Percentiles rank a stretch among this genome's conserved stretches.
phyloP scores from a whole-genome alignment of 2,888 invertebrate species.

The Sarcophaga rosellei region DNA sequence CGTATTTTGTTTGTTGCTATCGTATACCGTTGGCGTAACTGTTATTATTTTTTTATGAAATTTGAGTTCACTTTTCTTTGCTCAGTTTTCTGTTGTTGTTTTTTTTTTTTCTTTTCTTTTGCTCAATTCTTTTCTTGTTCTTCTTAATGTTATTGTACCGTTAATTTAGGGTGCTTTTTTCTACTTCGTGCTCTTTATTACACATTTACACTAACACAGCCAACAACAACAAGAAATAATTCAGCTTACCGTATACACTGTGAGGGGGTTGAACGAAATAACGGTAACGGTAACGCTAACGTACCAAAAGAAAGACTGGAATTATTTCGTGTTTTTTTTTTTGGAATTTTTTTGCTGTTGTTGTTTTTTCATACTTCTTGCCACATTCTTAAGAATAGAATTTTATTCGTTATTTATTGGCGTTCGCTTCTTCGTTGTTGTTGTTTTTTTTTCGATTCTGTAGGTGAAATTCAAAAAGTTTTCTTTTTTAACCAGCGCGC shows the following conservation, averaged over 20 bases:
- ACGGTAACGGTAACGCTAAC: neutral
- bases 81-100: neutral
- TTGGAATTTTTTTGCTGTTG: neutral
- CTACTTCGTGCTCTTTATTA: conserved; percentile 51
- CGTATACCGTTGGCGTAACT: neutral
- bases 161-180: conserved; percentile 46
- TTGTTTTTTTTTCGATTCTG: neutral
- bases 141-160: conserved; percentile 2
- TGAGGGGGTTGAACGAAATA: no score
- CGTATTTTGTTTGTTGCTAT: neutral
- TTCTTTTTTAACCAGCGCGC: conserved; percentile 52
- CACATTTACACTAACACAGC: neutral
- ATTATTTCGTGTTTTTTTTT: no score
- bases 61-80: neutral
- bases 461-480: conserved; percentile 13
- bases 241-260: no score
- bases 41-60: neutral
- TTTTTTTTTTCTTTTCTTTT: neutral
- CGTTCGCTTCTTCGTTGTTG: neutral
- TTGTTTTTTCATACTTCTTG: conserved; percentile 3
- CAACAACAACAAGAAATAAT: no score
- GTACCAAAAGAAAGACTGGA: neutral
- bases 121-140: neutral
- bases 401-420: conserved; percentile 39
- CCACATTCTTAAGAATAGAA: conserved; percentile 29